These are phyloP conservation scores for Cartodere bifasciata DNA, from an alignment of 2,888 invertebrate species.

Conservation along the genomic window DNA sequence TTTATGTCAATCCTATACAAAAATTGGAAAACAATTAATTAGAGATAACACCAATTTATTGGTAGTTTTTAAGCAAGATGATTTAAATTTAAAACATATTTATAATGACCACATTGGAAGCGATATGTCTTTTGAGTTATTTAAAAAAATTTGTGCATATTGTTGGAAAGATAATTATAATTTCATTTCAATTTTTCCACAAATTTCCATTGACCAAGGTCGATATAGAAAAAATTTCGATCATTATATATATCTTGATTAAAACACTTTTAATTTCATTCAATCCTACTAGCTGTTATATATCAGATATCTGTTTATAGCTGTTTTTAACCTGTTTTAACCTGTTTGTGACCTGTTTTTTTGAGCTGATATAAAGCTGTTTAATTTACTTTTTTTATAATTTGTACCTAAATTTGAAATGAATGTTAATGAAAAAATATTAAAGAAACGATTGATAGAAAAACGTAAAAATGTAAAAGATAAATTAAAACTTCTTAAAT, in stretches of 20 bases:
- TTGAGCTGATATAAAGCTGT: too few relatives aligned
- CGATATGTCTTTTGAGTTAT: slow-evolving; percentile 17
- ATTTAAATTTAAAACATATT: slow-evolving; percentile 22
- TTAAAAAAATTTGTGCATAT: slow-evolving; percentile 18
- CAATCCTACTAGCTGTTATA: too few relatives aligned
- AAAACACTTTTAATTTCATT: too few relatives aligned
- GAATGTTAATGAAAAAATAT: too few relatives aligned
- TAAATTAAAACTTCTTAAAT: too few relatives aligned
- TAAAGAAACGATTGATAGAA: too few relatives aligned
- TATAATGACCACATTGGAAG: slow-evolving; percentile 13
- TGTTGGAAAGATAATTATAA: slow-evolving; percentile 22
- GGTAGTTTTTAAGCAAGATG: slow-evolving; percentile 24
- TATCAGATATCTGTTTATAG: too few relatives aligned
- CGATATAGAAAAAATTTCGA: slow-evolving; percentile 24
- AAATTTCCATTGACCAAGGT: slow-evolving; percentile 17
- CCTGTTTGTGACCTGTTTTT: too few relatives aligned
- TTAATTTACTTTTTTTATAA: too few relatives aligned
- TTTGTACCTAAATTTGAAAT: too few relatives aligned
- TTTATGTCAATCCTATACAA: slow-evolving; percentile 25
- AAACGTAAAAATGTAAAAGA: too few relatives aligned
- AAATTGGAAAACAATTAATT: slow-evolving; percentile 26
- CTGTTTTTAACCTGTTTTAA: too few relatives aligned
- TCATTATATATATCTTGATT: slow-evolving; percentile 8
- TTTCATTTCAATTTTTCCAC: slow-evolving; percentile 21
- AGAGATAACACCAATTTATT: slow-evolving; percentile 26